Percentiles rank a stretch among this genome's conserved stretches.
Conservation (phyloP, 2,888 invertebrate species). For the Cyaniris semiargus region DNA sequence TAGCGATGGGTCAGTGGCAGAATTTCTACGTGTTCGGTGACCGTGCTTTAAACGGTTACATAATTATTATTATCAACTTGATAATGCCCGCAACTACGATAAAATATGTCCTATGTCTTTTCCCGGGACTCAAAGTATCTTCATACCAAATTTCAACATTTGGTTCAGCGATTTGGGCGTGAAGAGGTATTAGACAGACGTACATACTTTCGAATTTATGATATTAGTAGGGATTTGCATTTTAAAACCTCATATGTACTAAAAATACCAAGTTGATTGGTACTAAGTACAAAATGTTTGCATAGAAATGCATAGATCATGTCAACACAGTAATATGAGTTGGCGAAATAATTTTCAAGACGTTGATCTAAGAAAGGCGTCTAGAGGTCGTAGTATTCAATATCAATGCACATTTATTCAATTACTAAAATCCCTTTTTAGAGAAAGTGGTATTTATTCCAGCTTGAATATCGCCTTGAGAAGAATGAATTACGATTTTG, state of each 20-base stretch:
- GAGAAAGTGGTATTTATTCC: not conserved
- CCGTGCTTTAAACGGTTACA: no score
- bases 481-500: not conserved
- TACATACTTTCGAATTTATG: no score
- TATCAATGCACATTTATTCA: not conserved
- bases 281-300: not conserved
- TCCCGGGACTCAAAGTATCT: no score
- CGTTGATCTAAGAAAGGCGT: conserved; percentile 2
- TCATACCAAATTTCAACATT: no score
- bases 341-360: not conserved
- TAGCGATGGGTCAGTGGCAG: no score
- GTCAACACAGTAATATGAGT: not conserved
- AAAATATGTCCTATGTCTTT: no score
- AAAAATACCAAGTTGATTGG: not conserved
- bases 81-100: no score
- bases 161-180: no score
- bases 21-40: no score
- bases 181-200: no score
- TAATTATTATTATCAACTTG: no score
- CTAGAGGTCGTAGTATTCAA: not conserved
- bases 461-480: not conserved
- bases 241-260: not conserved
- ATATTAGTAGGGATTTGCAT: not conserved
- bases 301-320: not conserved
- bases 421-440: not conserved